Base-by-base conservation (phyloP, 2,797 vertebrate genomes). In the Muscicapa comitata region DNA sequence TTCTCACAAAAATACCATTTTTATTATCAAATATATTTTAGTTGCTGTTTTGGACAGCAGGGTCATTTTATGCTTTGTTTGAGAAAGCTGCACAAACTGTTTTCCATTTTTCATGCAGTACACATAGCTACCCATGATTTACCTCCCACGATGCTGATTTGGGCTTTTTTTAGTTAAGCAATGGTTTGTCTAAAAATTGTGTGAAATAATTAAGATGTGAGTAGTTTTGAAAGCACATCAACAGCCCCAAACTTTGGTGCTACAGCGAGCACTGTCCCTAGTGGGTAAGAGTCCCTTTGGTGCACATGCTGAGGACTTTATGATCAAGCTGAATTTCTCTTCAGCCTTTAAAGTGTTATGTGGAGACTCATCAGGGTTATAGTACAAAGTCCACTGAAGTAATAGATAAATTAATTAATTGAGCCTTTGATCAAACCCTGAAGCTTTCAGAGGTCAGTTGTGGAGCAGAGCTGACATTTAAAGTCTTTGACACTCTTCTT, bases 101-200 rank as follows among this genome's bases (percentile, higher is more conserved):
- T 96, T 97, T 95, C 83, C 92, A 40, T 98, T 90, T 94, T 94
- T 92, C 98, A 97, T 94, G 90, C 89, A 94, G 51, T 47, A 13
- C 70, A 21, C 77, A 33, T n/a, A 96, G 68, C 93, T 88, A 93
- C 63, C 61, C 89, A 87, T 94, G 28, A 48, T 82, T 95, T 93
- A 61, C 53, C 33, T 92, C 53, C 90, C 89, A 10, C 1, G 1
- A 42, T 57, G 47, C 35, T 86, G 71, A 50, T 88, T 84, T 90
- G 81, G 87, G 82, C 25, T 90, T 91, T 73, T 88, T 91, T n/a
- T 35, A 20, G 18, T 55, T 43, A 51, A 74, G 43, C 50, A 47
- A 5, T 8, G 19, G 19, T 85, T 86, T 89, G 31, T 43, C 35
- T 78, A 12, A 84, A 59, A 73, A 10, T 9, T 5, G 1, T 31